Percentiles rank a stretch among this genome's conserved stretches.
Evolutionary conservation across 2,888 invertebrate genomes (phyloP).

Genomic region (Trisateles emortualis): DNA sequence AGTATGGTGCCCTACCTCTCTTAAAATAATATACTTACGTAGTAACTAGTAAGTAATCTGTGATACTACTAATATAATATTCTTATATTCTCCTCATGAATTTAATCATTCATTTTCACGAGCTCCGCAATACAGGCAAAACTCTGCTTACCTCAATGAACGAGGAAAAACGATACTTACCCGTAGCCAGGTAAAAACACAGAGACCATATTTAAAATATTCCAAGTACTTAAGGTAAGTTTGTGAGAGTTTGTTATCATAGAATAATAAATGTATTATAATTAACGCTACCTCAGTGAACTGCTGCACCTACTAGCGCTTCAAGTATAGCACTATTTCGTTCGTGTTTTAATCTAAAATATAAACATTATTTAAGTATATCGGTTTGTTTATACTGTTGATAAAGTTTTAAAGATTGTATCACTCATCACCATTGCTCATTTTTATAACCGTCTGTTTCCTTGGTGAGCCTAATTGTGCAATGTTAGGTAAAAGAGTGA

Average conservation of each 20-base stretch:
- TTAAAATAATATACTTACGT: no score
- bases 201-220: conserved; percentile 42
- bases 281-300: conserved; percentile 37
- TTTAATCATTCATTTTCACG: neutral
- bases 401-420: no score
- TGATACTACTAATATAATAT: neutral
- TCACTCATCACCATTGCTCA: no score
- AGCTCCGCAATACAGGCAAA: neutral
- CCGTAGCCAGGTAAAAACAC: conserved; percentile 3
- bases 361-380: conserved; percentile 9
- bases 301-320: neutral
- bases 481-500: no score
- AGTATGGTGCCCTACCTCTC: no score
- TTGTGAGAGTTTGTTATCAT: conserved; percentile 43
- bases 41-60: no score
- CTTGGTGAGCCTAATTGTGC: no score
- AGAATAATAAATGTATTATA: conserved; percentile 54
- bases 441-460: no score
- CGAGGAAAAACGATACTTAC: neutral
- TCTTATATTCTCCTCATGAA: neutral
- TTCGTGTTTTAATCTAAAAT: conserved; percentile 7
- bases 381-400: no score
- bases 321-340: neutral
- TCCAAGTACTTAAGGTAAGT: conserved; percentile 33
- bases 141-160: no score